These are phyloP conservation scores for Clitarchus hookeri DNA, from an alignment of 2,888 invertebrate species.

Conservation along the genomic window DNA sequence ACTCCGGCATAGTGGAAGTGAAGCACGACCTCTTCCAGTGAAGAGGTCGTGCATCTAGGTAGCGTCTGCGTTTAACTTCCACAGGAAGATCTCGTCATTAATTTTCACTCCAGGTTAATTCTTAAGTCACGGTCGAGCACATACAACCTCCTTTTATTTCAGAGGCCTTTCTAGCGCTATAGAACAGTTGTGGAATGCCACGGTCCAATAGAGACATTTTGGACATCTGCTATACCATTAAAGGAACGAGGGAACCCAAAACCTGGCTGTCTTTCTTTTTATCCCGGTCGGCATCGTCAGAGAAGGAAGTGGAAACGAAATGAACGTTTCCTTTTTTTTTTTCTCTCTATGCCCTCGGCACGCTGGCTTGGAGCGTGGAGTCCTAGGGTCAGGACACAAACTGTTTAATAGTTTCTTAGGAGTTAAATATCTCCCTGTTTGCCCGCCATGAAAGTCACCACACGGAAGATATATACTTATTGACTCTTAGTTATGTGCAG, in stretches of 20 bases:
- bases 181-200: not conserved
- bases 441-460: conserved; percentile 28
- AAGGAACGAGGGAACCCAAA: not conserved
- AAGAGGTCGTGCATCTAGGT: too few species aligned
- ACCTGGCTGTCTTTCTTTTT: not conserved
- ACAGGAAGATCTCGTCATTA: too few species aligned
- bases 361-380: not conserved
- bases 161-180: too few species aligned
- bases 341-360: too few species aligned
- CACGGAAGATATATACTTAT: conserved; percentile 31
- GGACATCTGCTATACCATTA: not conserved
- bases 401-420: conserved; percentile 28
- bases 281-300: conserved; percentile 23
- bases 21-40: too few species aligned
- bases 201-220: not conserved
- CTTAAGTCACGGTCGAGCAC: too few species aligned
- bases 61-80: too few species aligned
- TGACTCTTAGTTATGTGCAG: conserved; percentile 32
- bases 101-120: too few species aligned
- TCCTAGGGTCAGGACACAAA: conserved; percentile 20
- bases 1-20: too few species aligned
- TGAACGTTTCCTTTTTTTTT: not conserved
- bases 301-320: conserved; percentile 20
- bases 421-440: conserved; percentile 27
- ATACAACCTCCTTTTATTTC: too few species aligned